Evolutionary conservation across 2,797 vertebrate species (phyloP).

Genomic region (Enteromius treurensis): DNA sequence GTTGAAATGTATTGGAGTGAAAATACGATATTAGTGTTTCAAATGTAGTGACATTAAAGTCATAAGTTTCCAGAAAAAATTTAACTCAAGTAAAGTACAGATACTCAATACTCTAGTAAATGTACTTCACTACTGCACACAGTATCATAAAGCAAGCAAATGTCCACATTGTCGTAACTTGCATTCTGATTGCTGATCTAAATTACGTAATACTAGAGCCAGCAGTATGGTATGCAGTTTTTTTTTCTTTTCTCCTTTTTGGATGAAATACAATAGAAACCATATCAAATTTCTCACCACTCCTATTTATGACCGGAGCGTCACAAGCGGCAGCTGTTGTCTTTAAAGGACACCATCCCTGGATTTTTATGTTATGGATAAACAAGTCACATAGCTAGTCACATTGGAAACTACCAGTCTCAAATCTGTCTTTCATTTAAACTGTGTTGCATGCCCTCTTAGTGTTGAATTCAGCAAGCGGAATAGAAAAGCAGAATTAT

Average conservation of each 20-base stretch:
- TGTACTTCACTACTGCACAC: no score
- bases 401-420: slow-evolving; percentile 1
- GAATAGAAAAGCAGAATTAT: neutral
- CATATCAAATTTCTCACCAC: slow-evolving; percentile 18
- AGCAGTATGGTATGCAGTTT: neutral
- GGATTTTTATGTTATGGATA: neutral
- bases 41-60: no score
- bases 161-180: neutral
- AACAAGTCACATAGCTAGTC: slow-evolving; percentile 6
- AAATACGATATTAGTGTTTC: no score
- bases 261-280: neutral
- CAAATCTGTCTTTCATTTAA: neutral
- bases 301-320: neutral
- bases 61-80: no score
- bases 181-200: neutral
- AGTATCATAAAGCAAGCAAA: no score
- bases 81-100: no score
- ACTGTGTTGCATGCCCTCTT: no score
- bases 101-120: no score
- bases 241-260: neutral
- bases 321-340: slow-evolving; percentile 21
- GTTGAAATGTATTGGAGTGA: no score
- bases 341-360: neutral
- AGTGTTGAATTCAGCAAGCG: neutral
- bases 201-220: slow-evolving; percentile 13